Conservation (phyloP, 1,140 invertebrate genomes). For the Dendrolimus kikuchii region DNA sequence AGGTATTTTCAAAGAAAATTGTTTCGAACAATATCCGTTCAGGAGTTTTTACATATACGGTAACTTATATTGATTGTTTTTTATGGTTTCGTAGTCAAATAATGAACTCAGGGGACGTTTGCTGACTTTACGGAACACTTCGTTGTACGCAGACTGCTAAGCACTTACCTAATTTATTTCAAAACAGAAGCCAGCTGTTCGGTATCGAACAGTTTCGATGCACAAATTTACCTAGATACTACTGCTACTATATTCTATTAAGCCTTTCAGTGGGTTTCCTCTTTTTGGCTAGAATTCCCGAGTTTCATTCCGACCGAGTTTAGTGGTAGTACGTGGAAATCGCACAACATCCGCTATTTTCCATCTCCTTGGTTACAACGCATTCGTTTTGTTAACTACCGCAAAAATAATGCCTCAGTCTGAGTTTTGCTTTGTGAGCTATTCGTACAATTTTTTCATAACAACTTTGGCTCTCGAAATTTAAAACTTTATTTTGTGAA, state of each 20-base stretch:
- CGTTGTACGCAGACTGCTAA: no score
- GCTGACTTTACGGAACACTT: no score
- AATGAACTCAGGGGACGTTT: no score
- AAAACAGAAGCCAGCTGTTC: conserved; percentile 15
- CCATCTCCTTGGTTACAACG: conserved; percentile 27
- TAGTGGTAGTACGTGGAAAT: conserved; percentile 30
- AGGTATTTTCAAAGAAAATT: no score
- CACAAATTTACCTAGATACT: conserved; percentile 16
- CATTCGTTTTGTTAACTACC: conserved; percentile 19
- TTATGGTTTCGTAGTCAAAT: no score
- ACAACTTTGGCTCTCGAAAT: not conserved
- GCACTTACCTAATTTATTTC: no score
- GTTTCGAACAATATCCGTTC: no score
- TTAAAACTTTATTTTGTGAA: no score
- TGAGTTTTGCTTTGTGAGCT: not conserved
- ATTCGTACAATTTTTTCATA: conserved; percentile 21
- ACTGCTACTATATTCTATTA: conserved; percentile 20
- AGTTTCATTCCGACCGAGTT: conserved; percentile 24
- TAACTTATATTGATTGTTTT: no score
- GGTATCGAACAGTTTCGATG: conserved; percentile 18
- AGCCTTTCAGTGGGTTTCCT: conserved; percentile 25
- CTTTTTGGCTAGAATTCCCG: conserved; percentile 32
- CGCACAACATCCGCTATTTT: conserved; percentile 33
- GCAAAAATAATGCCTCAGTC: not conserved
- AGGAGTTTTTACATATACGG: no score